Percentiles rank a stretch among this genome's conserved stretches.
Conservation (phyloP, 2,113 vertebrate genomes). For the Nibea coibor region DNA sequence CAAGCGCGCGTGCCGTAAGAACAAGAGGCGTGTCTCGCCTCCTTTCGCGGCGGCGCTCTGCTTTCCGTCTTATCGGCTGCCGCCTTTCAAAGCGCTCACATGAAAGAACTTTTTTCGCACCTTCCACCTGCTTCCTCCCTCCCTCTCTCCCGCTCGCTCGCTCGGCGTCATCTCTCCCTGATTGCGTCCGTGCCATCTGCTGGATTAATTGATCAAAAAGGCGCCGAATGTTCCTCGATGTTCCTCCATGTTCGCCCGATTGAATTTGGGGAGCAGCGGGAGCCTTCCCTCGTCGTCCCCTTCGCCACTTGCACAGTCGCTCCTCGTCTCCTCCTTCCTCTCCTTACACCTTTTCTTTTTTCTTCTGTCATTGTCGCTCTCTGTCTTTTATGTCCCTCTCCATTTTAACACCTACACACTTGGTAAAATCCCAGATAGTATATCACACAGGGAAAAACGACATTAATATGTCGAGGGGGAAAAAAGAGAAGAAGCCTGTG, state of each 20-base stretch:
- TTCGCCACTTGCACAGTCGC: neutral
- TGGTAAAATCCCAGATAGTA: constrained; percentile 62
- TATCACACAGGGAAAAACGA: constrained; percentile 53
- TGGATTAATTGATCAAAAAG: constrained; percentile 82
- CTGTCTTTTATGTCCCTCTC: constrained; percentile 56
- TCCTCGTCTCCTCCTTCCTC: constrained; percentile 37
- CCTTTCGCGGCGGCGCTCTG: constrained; percentile 6
- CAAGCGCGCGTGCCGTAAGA: neutral
- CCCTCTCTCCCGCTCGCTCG: constrained; percentile 48
- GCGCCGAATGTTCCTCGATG: constrained; percentile 69
- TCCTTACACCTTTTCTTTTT: constrained; percentile 27
- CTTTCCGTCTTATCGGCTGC: constrained; percentile 46
- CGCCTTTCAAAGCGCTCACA: constrained; percentile 67
- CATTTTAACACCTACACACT: constrained; percentile 65
- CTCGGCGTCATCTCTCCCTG: constrained; percentile 51
- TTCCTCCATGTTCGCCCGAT: constrained; percentile 72
- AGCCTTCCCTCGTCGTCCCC: constrained; percentile 44
- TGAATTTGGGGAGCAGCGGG: constrained; percentile 71
- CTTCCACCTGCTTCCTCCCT: constrained; percentile 70
- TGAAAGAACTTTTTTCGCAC: constrained; percentile 68
- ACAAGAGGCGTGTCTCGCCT: constrained; percentile 20
- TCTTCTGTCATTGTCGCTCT: constrained; percentile 39
- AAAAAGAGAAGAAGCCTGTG: neutral
- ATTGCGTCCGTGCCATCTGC: constrained; percentile 72
- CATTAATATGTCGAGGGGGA: constrained; percentile 41